Evolutionary conservation across 2,888 invertebrate genomes (phyloP).

Genomic region (Autographa pulchrina): DNA sequence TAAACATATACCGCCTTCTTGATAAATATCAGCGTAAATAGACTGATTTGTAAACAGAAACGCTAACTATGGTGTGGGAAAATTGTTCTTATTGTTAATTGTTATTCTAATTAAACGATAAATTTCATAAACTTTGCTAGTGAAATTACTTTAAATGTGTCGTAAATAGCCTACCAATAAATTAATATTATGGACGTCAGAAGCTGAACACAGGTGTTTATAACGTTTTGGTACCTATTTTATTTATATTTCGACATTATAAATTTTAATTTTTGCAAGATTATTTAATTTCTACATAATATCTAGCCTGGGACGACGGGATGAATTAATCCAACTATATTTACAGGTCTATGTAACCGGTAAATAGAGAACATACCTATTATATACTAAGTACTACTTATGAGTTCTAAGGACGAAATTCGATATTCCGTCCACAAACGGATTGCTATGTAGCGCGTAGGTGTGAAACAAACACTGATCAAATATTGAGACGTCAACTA

Average conservation of each 20-base stretch:
- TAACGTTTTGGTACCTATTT: too few species aligned
- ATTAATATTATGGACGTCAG: background rate
- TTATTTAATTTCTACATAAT: too few species aligned
- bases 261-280: too few species aligned
- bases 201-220: too few species aligned
- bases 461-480: conserved; percentile 7
- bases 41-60: conserved; percentile 1
- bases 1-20: conserved; percentile 56
- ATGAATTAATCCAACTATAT: too few species aligned
- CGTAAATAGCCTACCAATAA: background rate
- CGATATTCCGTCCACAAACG: background rate
- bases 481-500: conserved; percentile 26
- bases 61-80: conserved; percentile 3
- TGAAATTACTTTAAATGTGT: background rate
- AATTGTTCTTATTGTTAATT: background rate
- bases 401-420: too few species aligned
- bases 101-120: background rate
- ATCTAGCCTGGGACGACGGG: too few species aligned
- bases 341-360: too few species aligned
- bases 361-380: too few species aligned
- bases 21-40: conserved; percentile 27
- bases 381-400: too few species aligned
- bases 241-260: too few species aligned
- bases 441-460: background rate
- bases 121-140: background rate